Base-by-base conservation (phyloP, 2,113 vertebrate genomes). In the Abramis brama region DNA sequence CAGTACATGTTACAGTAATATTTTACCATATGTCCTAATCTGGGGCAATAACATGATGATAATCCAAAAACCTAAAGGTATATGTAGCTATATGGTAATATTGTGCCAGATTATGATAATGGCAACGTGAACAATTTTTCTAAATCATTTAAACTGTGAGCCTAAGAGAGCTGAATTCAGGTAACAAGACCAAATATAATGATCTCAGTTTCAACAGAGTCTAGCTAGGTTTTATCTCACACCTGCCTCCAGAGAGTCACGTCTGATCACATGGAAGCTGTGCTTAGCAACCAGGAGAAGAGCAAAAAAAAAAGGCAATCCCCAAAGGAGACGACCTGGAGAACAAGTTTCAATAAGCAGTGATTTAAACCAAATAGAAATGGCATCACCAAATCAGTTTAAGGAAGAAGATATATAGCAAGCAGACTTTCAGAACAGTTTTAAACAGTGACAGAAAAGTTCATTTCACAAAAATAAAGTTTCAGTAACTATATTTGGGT, bases 261-360 rank as follows among this genome's bases (percentile, higher is more conserved):
- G 70, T 80, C 50, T 45, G 60, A 83, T 76, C 39, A 71, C 74
- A 85, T 57, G 89, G 78, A 83, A 81, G 83, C 87, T 86, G 80
- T 85, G 60, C 89, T 83, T 92, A 86, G 93, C 91, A 94, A 94
- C 92, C 89, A 89, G 36, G n/a, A 89, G 43, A 85, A 77, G 78
- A 79, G 79, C 84, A 88, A 8, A 7, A n/a, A 7, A n/a, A 76
- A 33, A 86, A 10, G 43, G 43, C 4, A 83, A 1, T 17, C n/a
- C 39, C 50, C 7, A 11, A 76, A 73, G 70, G 78, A 77, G 68
- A 55, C 45, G 33, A 83, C 33, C 59, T 43, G 50, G 62, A 59
- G 50, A 83, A 33, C 47, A 43, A 27, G 60, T 68, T 27, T 64
- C 50, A 74, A 23, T 80, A 27, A 64, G 13, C 1, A 30, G 8